phyloP scores from a whole-genome alignment of 2,113 vertebrate genomes.

The Plotosus lineatus region DNA sequence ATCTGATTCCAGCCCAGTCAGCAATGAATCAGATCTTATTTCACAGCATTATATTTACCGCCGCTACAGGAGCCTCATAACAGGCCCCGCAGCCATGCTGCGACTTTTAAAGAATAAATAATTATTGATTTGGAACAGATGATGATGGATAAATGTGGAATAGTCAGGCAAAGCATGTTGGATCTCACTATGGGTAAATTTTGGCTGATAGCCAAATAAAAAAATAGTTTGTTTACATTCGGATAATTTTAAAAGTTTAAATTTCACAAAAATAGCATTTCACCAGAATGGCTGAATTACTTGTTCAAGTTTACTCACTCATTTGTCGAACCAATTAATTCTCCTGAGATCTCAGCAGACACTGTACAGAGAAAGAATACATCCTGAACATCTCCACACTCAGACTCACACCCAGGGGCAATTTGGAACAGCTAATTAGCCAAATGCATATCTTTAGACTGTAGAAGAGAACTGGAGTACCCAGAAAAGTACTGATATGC shows the following conservation, averaged over 20 bases:
- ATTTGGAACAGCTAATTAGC: too few species aligned
- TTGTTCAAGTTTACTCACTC: neutral
- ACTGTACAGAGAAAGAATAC: too few species aligned
- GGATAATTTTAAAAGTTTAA: too few species aligned
- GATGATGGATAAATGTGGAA: neutral
- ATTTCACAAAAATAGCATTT: neutral
- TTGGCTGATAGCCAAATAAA: neutral
- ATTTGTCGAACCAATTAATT: too few species aligned
- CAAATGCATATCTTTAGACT: too few species aligned
- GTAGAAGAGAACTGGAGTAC: too few species aligned
- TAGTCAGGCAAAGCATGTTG: neutral
- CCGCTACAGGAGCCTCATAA: neutral
- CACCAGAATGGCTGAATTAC: neutral
- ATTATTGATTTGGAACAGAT: neutral
- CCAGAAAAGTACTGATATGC: too few species aligned
- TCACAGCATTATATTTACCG: neutral
- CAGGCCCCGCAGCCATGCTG: neutral
- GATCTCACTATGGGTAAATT: neutral
- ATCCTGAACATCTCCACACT: too few species aligned
- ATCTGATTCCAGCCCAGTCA: neutral
- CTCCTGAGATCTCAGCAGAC: too few species aligned
- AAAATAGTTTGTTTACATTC: too few species aligned
- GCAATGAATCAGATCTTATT: neutral
- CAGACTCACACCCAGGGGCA: too few species aligned
- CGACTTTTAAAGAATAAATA: neutral